Conservation (phyloP, 2,888 invertebrate species). For the Vannuccia rotundouncinata region DNA sequence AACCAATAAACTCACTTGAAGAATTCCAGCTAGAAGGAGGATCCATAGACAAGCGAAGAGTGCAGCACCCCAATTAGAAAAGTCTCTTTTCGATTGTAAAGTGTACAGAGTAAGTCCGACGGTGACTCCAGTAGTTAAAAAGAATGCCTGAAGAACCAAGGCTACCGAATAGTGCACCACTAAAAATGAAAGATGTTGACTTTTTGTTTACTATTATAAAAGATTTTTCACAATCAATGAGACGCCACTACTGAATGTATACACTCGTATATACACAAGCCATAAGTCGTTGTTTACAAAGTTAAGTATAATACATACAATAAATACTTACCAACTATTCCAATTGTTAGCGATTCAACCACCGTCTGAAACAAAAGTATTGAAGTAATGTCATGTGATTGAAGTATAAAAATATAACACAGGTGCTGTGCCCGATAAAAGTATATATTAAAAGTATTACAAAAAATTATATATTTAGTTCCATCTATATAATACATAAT, state of each 20-base stretch:
- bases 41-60: conserved; percentile 56
- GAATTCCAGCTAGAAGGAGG: conserved; percentile 67
- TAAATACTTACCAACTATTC: conserved; percentile 62
- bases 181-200: conserved; percentile 24
- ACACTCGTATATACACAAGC: no score
- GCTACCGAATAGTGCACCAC: conserved; percentile 63
- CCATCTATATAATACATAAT: no score
- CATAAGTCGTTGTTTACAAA: no score
- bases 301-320: no score
- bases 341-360: conserved; percentile 65
- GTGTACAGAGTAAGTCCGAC: conserved; percentile 72
- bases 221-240: no score
- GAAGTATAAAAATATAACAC: background rate
- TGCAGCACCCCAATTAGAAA: conserved; percentile 69
- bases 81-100: conserved; percentile 76
- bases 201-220: no score
- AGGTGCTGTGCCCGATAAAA: background rate
- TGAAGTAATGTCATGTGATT: no score
- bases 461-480: conserved; percentile 35
- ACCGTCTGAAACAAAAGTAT: conserved; percentile 66
- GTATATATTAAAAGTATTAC: background rate
- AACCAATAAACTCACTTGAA: no score
- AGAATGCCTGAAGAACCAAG: conserved; percentile 71
- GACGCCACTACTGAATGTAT: no score
- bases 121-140: conserved; percentile 69